Evolutionary conservation across 2,113 vertebrate genomes (phyloP), one percentile per base, ranked within the genome.

Genomic region (Percina caprodes): DNA sequence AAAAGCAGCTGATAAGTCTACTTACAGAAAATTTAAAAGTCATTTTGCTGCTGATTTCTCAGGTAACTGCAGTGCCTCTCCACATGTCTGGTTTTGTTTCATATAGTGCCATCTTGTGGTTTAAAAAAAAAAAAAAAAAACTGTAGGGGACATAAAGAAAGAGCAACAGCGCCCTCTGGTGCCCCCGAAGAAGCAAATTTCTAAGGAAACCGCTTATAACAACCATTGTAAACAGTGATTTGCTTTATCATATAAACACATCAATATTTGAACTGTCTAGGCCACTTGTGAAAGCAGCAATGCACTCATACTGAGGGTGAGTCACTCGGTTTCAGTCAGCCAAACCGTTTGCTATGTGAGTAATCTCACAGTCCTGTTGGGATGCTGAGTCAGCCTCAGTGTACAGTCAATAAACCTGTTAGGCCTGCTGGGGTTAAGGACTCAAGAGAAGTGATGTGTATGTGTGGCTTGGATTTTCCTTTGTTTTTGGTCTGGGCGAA

Each of bases 101-200:
- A 60, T 54, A 18, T 69, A 75, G 90, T 79, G n/a, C 91, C 93
- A 84, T 91, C 94, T 93, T 59, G 88, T 94, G 95, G 88, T 77
- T 62, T 26, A 6, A 35, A 54, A 33, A 8, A 19, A n/a, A n/a
- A n/a, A n/a, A n/a, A n/a, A n/a, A n/a, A n/a, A 23, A 48, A 59
- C 18, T 11, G 1, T 6, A 10, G 1, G 0, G 7, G 48, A 18
- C 6, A 1, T 18, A 51, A 49, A 48, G 11, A 77, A 54, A 83
- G 79, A 60, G 79, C 85, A 83, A 84, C 48, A 80, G 80, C 66
- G 21, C 77, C 61, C 74, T 88, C 92, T 83, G 42, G 74, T 86
- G 92, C 42, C 67, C 6, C 5, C n/a, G n/a, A n/a, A n/a, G n/a
- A n/a, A n/a, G 16, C 18, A 23, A 16, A 24, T 51, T 35, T 45